Conservation (phyloP, 2,797 vertebrate species). For the Diglossa cyanea region DNA sequence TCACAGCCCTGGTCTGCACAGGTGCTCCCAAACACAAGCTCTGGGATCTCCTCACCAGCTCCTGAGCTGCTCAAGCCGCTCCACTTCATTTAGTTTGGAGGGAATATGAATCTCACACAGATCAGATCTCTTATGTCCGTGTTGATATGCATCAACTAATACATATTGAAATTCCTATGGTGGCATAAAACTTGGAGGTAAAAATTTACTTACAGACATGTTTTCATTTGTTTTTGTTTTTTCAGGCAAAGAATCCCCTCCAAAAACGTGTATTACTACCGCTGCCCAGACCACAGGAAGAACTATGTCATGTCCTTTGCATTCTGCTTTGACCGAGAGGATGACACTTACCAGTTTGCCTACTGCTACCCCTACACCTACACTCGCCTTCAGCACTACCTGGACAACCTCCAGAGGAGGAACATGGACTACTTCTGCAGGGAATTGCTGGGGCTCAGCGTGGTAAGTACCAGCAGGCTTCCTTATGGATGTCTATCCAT, state of each 20-base stretch:
- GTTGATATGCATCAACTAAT: accelerated
- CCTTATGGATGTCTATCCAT: background rate
- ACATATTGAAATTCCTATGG: background rate
- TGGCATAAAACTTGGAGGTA: background rate
- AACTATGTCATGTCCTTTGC: constrained; percentile 99
- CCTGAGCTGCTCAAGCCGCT: background rate
- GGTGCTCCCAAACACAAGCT: background rate
- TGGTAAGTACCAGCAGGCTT: constrained; percentile 82
- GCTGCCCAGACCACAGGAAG: constrained; percentile 92
- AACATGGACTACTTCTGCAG: constrained; percentile 91
- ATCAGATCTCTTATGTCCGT: background rate
- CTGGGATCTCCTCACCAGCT: background rate
- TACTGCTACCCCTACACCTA: constrained; percentile 99
- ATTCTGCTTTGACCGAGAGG: constrained; percentile 96
- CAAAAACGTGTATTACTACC: constrained; percentile 98
- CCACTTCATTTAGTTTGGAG: background rate
- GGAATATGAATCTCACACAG: background rate
- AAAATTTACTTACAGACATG: background rate
- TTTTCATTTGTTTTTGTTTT: background rate
- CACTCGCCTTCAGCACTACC: constrained; percentile 93
- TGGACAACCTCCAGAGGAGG: constrained; percentile 88
- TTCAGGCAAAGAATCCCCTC: constrained; percentile 92
- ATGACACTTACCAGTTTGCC: constrained; percentile 93
- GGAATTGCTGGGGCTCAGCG: constrained; percentile 90
- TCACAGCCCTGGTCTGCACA: accelerated